Percentiles rank a stretch among this genome's conserved stretches.
Evolutionary conservation across 2,113 vertebrate genomes (phyloP).

Genomic region (Malurus elegans): DNA sequence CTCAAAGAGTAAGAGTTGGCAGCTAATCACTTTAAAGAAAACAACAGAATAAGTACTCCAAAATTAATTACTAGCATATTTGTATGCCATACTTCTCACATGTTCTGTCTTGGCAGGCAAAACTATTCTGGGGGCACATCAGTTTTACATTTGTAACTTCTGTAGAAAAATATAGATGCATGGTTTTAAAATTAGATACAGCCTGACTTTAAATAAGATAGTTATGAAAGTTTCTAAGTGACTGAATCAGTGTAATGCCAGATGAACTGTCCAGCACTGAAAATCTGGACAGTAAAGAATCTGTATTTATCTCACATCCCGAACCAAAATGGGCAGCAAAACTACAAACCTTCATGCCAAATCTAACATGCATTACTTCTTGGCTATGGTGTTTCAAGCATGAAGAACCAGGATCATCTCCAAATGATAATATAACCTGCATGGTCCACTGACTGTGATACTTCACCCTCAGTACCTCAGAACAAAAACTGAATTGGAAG

Average conservation of each 20-base stretch:
- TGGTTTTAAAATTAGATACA: not conserved
- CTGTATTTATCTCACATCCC: not conserved
- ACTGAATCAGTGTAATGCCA: not conserved
- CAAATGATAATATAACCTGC: not conserved
- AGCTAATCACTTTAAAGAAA: not conserved
- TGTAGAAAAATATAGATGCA: not conserved
- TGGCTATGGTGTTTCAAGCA: not conserved
- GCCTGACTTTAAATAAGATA: not conserved
- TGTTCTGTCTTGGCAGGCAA: not conserved
- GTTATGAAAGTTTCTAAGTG: not conserved
- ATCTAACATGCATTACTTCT: not conserved
- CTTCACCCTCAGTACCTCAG: not conserved
- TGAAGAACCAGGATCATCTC: not conserved
- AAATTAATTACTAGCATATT: constrained; percentile 1
- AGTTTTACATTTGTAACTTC: not conserved
- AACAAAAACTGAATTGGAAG: not conserved
- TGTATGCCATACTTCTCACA: not conserved
- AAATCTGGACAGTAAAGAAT: not conserved
- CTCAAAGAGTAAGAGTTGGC: not conserved
- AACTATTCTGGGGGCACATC: not conserved
- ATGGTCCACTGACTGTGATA: not conserved
- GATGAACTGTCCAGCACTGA: not conserved
- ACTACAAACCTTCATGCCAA: not conserved
- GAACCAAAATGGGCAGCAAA: not conserved
- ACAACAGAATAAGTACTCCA: not conserved